These are phyloP conservation scores for Leucophenga maculata DNA, from an alignment of 2,888 invertebrate species.

Conservation along the genomic window DNA sequence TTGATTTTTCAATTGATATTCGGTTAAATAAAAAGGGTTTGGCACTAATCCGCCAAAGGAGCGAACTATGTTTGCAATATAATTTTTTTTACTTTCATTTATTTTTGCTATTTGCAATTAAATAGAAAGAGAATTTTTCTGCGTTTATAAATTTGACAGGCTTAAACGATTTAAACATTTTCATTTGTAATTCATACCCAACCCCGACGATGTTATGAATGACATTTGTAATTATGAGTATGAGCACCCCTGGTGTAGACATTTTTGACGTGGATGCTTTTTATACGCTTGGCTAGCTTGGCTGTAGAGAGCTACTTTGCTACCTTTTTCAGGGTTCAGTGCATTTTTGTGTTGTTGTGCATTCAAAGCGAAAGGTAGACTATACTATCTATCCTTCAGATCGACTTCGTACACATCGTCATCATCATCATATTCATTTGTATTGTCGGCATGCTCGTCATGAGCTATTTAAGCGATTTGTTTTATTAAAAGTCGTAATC, in stretches of 20 bases:
- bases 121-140: background rate
- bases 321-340: slow-evolving; percentile 27
- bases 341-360: slow-evolving; percentile 22
- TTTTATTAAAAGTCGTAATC: slow-evolving; percentile 35
- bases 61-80: background rate
- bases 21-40: slow-evolving; percentile 25
- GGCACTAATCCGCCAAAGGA: slow-evolving; percentile 20
- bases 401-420: background rate
- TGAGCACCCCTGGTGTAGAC: background rate
- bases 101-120: slow-evolving; percentile 3
- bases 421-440: too few species aligned
- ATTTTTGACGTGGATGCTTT: background rate
- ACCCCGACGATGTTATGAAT: slow-evolving; percentile 16
- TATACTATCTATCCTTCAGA: slow-evolving; percentile 24
- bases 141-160: slow-evolving; percentile 28
- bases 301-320: background rate
- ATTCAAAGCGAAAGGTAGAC: slow-evolving; percentile 31
- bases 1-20: slow-evolving; percentile 49
- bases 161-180: slow-evolving; percentile 45
- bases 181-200: slow-evolving; percentile 30
- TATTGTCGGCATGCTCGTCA: slow-evolving; percentile 31
- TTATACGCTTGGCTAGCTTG: background rate
- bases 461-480: slow-evolving; percentile 61
- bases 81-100: slow-evolving; percentile 3
- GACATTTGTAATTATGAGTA: slow-evolving; percentile 56